These are phyloP conservation scores for Nesometra sesokonis DNA, from an alignment of 35 echinoderm and acorn worm species.

Conservation along the genomic window DNA sequence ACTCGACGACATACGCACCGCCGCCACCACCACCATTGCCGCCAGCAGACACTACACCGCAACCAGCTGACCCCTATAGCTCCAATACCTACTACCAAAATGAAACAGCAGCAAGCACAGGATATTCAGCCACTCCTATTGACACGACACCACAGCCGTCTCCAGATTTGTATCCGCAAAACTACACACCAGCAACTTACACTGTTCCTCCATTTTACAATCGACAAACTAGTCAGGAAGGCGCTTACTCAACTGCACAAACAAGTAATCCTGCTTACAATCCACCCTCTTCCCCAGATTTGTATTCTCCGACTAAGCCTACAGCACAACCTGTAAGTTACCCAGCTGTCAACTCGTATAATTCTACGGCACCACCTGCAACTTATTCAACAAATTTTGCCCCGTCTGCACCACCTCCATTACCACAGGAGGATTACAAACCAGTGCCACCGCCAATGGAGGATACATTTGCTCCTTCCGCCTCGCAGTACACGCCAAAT, in stretches of 20 bases:
- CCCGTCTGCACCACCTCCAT: too few species aligned
- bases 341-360: background rate
- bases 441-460: background rate
- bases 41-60: background rate
- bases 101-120: background rate
- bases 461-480: too few species aligned
- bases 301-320: background rate
- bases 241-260: background rate
- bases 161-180: background rate
- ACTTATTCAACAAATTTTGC: too few species aligned
- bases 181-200: background rate
- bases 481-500: background rate
- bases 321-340: background rate
- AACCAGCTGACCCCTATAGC: background rate
- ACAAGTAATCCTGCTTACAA: background rate
- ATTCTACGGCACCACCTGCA: background rate
- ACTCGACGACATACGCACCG: background rate
- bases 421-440: background rate
- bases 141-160: background rate
- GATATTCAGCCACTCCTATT: background rate
- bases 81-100: background rate
- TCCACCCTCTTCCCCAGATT: background rate
- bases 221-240: background rate
- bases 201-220: background rate
- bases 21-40: background rate